Evolutionary conservation across 2,888 invertebrate genomes (phyloP).

Genomic region (Metellina segmentata): DNA sequence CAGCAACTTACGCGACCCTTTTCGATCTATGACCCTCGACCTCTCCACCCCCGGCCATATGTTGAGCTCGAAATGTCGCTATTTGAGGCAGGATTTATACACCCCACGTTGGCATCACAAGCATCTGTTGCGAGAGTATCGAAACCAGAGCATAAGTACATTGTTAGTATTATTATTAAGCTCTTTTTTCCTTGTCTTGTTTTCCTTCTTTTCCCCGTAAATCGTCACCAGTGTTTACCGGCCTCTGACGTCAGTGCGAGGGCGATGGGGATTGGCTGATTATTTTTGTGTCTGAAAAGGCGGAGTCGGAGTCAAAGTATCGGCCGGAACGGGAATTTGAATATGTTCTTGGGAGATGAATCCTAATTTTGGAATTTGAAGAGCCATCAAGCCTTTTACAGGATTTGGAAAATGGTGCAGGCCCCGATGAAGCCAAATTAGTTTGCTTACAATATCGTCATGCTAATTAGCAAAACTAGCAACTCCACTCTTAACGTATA

Average conservation of each 20-base stretch:
- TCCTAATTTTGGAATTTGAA: too few relatives aligned
- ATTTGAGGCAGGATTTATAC: slow-evolving; percentile 54
- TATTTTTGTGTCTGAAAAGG: background rate
- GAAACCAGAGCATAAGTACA: background rate
- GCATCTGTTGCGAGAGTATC: slow-evolving; percentile 33
- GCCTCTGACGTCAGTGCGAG: slow-evolving; percentile 8
- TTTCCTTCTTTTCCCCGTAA: background rate
- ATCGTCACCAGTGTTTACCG: background rate
- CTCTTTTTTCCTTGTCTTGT: background rate
- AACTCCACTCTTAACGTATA: too few relatives aligned
- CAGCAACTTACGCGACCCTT: slow-evolving; percentile 29
- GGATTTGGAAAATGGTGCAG: too few relatives aligned
- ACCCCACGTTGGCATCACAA: background rate
- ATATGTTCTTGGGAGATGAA: too few relatives aligned
- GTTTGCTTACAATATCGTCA: too few relatives aligned
- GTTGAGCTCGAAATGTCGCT: slow-evolving; percentile 27
- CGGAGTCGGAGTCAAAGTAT: background rate
- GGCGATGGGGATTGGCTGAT: background rate
- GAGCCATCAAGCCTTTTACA: too few relatives aligned
- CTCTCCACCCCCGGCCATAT: slow-evolving; percentile 21
- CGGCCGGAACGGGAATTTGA: background rate
- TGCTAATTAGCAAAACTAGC: too few relatives aligned
- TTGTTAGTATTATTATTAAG: background rate
- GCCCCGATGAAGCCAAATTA: too few relatives aligned
- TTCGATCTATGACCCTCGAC: background rate